Evolutionary conservation across 2,113 vertebrate species (phyloP).

Genomic region (Caranx ignobilis): DNA sequence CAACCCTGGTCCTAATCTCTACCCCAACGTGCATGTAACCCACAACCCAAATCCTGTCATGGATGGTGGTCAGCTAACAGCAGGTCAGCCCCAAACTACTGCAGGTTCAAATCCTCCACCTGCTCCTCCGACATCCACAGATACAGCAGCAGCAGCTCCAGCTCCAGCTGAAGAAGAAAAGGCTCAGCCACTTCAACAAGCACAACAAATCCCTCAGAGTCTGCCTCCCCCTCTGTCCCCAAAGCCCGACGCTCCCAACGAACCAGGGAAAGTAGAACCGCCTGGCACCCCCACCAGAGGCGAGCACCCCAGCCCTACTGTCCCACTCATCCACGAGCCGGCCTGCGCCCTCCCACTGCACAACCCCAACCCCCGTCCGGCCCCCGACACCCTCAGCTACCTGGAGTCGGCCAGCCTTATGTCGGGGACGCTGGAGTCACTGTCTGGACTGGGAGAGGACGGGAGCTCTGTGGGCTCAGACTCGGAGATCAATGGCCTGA

Average conservation of each 20-base stretch:
- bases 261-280: conserved; percentile 36
- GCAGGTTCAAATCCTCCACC: conserved; percentile 2
- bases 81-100: conserved; percentile 17
- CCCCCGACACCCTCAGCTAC: conserved; percentile 89
- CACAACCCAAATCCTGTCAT: conserved; percentile 60
- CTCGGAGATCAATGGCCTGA: conserved; percentile 89
- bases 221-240: conserved; percentile 49
- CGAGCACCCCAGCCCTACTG: conserved; percentile 57
- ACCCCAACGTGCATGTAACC: conserved; percentile 70
- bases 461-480: conserved; percentile 92
- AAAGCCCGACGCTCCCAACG: conserved; percentile 27
- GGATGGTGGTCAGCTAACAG: conserved; percentile 25
- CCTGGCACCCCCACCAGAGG: conserved; percentile 63
- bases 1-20: conserved; percentile 75
- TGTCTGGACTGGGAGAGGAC: conserved; percentile 88
- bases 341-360: conserved; percentile 44
- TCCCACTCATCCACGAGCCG: conserved; percentile 73
- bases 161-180: conserved; percentile 42
- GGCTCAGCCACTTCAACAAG: conserved; percentile 49
- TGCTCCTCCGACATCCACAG: neutral
- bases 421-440: conserved; percentile 92
- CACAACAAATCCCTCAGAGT: conserved; percentile 47
- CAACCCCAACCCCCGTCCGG: conserved; percentile 75
- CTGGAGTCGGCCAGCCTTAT: conserved; percentile 93
- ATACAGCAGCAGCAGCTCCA: neutral